Conservation (phyloP, 2,888 invertebrate genomes). For the Watsonalla cultraria region DNA sequence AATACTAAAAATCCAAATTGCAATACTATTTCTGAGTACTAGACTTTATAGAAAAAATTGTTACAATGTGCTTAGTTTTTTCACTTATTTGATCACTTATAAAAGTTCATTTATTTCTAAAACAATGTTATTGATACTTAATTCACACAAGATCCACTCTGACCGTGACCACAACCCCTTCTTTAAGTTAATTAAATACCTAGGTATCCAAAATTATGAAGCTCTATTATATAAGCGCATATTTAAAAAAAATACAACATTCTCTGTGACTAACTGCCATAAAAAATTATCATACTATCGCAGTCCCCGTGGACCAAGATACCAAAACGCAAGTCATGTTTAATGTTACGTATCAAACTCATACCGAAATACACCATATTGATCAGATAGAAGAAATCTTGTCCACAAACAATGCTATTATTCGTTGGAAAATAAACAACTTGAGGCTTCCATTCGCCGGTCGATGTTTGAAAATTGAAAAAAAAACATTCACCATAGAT, state of each 20-base stretch:
- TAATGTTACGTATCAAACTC: constrained; percentile 44
- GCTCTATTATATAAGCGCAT: background rate
- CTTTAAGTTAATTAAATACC: too few relatives aligned
- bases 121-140: too few relatives aligned
- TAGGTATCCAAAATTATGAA: background rate
- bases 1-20: too few relatives aligned
- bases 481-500: constrained; percentile 41
- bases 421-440: constrained; percentile 63
- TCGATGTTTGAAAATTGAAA: constrained; percentile 53
- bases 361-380: constrained; percentile 53
- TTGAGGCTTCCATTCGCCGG: constrained; percentile 42
- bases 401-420: constrained; percentile 74
- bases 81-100: too few relatives aligned
- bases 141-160: too few relatives aligned
- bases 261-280: constrained; percentile 5
- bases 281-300: constrained; percentile 23
- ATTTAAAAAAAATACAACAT: constrained; percentile 7
- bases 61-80: too few relatives aligned
- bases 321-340: constrained; percentile 53
- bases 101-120: too few relatives aligned
- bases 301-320: constrained; percentile 18
- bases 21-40: too few relatives aligned
- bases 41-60: too few relatives aligned
- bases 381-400: constrained; percentile 63
- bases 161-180: too few relatives aligned